Percentiles rank a stretch among this genome's conserved stretches.
These are phyloP conservation scores for Copidosoma aretas DNA, from an alignment of 2,888 invertebrate genomes.

Conservation along the genomic window DNA sequence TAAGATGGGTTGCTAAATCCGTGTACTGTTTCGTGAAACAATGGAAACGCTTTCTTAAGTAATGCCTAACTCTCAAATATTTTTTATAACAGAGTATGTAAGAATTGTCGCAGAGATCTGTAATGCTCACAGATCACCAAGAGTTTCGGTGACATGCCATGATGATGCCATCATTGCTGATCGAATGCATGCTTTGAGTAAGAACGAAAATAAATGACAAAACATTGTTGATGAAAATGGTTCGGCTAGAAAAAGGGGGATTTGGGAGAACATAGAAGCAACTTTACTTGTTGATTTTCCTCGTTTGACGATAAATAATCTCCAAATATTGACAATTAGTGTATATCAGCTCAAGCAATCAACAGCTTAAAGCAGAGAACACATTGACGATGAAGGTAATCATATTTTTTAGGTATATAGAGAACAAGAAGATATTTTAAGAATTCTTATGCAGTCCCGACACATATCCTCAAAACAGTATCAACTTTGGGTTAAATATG, in stretches of 20 bases:
- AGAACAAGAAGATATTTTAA: neutral
- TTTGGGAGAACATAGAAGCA: slow-evolving; percentile 17
- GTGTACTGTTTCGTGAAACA: too few species aligned
- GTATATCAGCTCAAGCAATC: neutral
- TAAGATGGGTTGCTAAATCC: too few species aligned
- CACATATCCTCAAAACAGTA: neutral
- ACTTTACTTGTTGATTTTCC: slow-evolving; percentile 14
- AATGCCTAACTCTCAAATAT: too few species aligned
- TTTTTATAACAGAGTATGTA: too few species aligned
- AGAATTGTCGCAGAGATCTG: too few species aligned
- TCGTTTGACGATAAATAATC: slow-evolving; percentile 12
- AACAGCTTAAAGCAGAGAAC: too few species aligned
- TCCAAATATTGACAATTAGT: slow-evolving; percentile 18
- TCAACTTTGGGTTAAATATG: slow-evolving; percentile 22
- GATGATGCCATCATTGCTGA: slow-evolving; percentile 6
- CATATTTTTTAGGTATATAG: slow-evolving; percentile 8
- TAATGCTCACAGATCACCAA: slow-evolving; percentile 7
- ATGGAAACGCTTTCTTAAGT: too few species aligned
- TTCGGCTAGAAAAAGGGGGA: slow-evolving; percentile 21
- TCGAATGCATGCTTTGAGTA: slow-evolving; percentile 4
- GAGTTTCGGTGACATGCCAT: neutral
- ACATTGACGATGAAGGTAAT: neutral
- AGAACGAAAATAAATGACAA: slow-evolving; percentile 2
- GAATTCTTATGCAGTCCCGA: too few species aligned
- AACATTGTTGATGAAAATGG: slow-evolving; percentile 12